Evolutionary conservation across 2,888 invertebrate genomes (phyloP).

Genomic region (Ectropis crepuscularia): DNA sequence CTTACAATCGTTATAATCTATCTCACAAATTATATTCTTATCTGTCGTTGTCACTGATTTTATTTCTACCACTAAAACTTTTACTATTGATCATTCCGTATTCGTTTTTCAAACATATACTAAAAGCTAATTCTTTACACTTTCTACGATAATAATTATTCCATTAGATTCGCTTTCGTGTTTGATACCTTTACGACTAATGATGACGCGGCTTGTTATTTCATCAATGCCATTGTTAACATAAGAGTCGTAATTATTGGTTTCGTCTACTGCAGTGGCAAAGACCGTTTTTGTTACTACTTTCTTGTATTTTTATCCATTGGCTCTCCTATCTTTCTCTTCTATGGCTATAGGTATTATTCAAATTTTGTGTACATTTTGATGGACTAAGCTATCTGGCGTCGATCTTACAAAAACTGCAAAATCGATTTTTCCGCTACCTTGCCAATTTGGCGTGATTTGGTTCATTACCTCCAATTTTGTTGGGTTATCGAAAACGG

Average conservation of each 20-base stretch:
- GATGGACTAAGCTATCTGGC: background rate
- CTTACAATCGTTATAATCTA: too few species aligned
- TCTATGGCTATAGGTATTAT: background rate
- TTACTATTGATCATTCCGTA: constrained; percentile 31
- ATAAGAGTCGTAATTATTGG: constrained; percentile 28
- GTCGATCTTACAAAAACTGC: background rate
- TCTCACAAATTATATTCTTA: too few species aligned
- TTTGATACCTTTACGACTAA: constrained; percentile 59
- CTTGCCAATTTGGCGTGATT: constrained; percentile 37
- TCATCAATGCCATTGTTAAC: constrained; percentile 30
- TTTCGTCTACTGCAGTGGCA: constrained; percentile 15
- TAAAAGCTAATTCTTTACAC: constrained; percentile 71
- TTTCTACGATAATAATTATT: constrained; percentile 74
- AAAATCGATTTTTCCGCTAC: background rate
- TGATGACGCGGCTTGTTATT: constrained; percentile 54
- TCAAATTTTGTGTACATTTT: background rate
- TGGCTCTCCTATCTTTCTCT: background rate
- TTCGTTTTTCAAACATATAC: constrained; percentile 46
- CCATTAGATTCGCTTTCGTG: constrained; percentile 76
- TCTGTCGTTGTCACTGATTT: background rate
- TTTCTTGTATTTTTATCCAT: constrained; percentile 8
- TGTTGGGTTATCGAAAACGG: constrained; percentile 50
- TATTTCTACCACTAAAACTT: constrained; percentile 24
- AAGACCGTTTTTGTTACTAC: constrained; percentile 2
- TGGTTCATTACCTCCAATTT: constrained; percentile 36